Conservation (phyloP, 2,113 vertebrate species). For the Ictalurus punctatus region DNA sequence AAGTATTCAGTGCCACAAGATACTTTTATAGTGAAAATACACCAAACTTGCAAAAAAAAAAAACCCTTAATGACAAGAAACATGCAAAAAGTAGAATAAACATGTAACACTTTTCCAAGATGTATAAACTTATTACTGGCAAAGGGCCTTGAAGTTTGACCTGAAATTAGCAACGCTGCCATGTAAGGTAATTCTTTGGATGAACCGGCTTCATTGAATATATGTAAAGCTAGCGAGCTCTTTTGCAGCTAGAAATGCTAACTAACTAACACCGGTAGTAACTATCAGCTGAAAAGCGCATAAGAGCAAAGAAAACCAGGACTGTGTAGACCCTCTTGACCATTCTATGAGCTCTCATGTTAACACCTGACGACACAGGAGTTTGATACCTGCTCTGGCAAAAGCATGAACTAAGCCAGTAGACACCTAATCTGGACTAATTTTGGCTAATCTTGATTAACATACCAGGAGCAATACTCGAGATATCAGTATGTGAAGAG, state of each 20-base stretch:
- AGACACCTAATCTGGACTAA: not conserved
- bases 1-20: not conserved
- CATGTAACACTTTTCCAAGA: not conserved
- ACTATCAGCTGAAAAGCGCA: not conserved
- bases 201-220: not conserved
- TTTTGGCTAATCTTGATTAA: not conserved
- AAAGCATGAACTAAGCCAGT: not conserved
- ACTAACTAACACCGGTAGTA: not conserved
- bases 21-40: not conserved
- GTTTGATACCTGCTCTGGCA: not conserved
- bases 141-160: not conserved
- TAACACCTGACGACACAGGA: not conserved
- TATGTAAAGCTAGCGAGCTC: not conserved
- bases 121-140: not conserved
- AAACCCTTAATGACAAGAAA: not conserved
- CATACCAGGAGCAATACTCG: no score
- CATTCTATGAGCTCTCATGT: not conserved
- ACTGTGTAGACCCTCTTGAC: not conserved
- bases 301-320: not conserved
- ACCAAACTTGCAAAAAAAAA: not conserved
- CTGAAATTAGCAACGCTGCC: not conserved
- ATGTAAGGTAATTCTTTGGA: not conserved
- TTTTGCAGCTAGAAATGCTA: not conserved
- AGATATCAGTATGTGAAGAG: not conserved
- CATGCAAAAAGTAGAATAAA: not conserved